These are phyloP conservation scores for Spilosoma lubricipeda DNA, from an alignment of 2,888 invertebrate genomes.

Conservation along the genomic window DNA sequence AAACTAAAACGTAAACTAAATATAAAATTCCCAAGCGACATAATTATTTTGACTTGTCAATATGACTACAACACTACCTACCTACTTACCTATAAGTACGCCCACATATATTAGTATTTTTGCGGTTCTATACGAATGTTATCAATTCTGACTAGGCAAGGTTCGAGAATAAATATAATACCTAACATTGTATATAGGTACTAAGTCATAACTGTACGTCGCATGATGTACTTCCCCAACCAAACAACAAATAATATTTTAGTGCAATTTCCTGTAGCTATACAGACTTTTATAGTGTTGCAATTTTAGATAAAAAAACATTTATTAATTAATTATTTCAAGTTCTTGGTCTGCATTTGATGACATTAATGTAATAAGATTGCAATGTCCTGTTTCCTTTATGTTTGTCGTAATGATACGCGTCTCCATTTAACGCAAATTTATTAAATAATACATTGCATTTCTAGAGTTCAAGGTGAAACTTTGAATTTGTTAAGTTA, in stretches of 20 bases:
- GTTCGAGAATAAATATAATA: neutral
- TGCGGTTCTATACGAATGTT: neutral
- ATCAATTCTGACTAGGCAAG: neutral
- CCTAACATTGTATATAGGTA: neutral
- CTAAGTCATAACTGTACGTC: neutral
- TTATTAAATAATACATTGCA: neutral
- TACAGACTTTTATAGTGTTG: neutral
- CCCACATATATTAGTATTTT: neutral
- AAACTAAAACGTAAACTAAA: no score
- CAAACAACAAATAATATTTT: conserved; percentile 15
- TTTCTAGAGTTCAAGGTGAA: neutral
- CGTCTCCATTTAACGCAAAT: neutral
- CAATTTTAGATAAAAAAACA: neutral
- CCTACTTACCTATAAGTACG: neutral
- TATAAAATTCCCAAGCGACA: no score
- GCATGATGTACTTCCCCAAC: conserved; percentile 12
- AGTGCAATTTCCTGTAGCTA: conserved; percentile 8
- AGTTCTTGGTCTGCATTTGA: neutral
- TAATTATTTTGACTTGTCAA: neutral
- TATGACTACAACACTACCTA: neutral
- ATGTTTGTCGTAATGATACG: neutral
- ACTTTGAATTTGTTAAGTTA: neutral
- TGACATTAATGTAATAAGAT: neutral
- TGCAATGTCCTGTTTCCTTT: conserved; percentile 1
- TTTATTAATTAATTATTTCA: neutral